Evolutionary conservation across 2,113 vertebrate species (phyloP), one percentile per base, ranked within the genome.

Genomic region (Choloepus hoffmanni): DNA sequence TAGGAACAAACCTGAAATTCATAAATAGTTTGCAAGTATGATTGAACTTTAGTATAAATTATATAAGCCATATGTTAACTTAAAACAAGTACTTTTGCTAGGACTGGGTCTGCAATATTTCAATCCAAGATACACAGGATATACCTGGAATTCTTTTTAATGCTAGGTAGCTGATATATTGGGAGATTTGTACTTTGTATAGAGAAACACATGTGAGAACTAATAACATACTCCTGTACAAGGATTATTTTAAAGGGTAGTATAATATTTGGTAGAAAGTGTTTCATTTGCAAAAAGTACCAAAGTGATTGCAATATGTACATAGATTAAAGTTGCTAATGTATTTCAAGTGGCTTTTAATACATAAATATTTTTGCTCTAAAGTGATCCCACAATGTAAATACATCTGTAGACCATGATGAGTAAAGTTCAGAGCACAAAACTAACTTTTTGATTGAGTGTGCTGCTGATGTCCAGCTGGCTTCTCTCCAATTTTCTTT

Each of bases 121-220:
- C n/a, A 85, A 36, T 11, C 21, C 74, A n/a, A 48, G 7, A 36
- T 92, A n/a, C 4, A 33, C 12, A 23, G 24, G 7, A 73, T 85
- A 24, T 89, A 65, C 50, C 74, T 87, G n/a, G 36, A 86, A 63
- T 63, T 18, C 14, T 96, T 83, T 2, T 50, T 65, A 58, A 65
- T 73, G 19, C 63, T 78, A 79, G 33, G 1, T 7, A 11, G 21
- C 10, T 58, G 33, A 63, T 33, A 58, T 21, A 43, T 36, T 15
- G 76, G 7, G 19, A 18, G 72, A 83, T 84, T 88, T 84, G 30
- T 73, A n/a, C 45, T 84, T 63, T 26, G 1, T 45, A 63, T 3
- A 81, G 18, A 23, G 48, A 88, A 24, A 45, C n/a, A 53, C 14
- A 48, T 1, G 62, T 21, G 67, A 70, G 55, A 18, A 4, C 18